Evolutionary conservation across 2,797 vertebrate species (phyloP).

Genomic region (Alcedo quadribrachys): DNA sequence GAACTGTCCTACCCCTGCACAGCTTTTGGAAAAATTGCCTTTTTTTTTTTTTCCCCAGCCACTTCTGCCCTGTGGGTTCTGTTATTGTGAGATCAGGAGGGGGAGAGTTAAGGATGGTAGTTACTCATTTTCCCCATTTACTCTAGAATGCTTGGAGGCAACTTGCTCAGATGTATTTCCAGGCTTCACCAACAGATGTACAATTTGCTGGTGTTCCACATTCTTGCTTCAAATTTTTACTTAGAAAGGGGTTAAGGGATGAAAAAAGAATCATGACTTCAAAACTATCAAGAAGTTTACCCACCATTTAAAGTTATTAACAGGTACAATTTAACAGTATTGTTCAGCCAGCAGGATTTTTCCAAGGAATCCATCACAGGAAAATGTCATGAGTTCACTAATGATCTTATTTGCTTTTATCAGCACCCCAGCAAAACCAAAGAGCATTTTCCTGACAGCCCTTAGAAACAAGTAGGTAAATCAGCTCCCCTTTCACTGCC

Average conservation of each 20-base stretch:
- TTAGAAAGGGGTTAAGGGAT: not conserved
- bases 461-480: conserved; percentile 12
- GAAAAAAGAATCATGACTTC: not conserved
- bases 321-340: not conserved
- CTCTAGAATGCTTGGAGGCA: not conserved
- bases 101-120: not conserved
- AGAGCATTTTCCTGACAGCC: conserved; percentile 8
- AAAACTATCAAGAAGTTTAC: not conserved
- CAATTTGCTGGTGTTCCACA: not conserved
- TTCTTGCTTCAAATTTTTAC: not conserved
- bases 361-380: not conserved
- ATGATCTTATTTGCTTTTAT: conserved; percentile 17
- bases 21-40: not conserved
- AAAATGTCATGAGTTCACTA: not conserved
- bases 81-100: not conserved
- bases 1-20: not conserved
- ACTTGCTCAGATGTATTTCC: not conserved
- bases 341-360: not conserved
- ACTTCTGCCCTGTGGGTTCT: not conserved
- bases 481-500: conserved; percentile 1
- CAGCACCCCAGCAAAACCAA: not conserved
- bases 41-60: not conserved
- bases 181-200: not conserved
- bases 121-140: not conserved
- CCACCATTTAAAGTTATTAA: not conserved